Evolutionary conservation across 2,888 invertebrate genomes (phyloP).

Genomic region (Lamellibrachia satsuma): DNA sequence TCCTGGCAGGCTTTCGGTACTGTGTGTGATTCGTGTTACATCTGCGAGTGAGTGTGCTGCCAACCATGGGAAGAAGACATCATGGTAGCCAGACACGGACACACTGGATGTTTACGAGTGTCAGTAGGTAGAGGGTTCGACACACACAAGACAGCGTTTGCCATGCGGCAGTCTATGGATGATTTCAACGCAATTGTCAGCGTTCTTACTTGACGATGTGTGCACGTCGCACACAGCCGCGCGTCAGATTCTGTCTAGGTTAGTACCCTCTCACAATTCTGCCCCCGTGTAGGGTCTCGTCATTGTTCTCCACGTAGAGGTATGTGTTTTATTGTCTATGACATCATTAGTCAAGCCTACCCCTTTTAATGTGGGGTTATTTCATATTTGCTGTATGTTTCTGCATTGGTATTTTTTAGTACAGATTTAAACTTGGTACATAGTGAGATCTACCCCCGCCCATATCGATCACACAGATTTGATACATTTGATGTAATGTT

Average conservation of each 20-base stretch:
- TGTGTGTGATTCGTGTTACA: background rate
- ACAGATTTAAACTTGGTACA: too few species aligned
- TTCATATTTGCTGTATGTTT: too few species aligned
- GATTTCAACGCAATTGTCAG: background rate
- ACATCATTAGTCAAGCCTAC: too few species aligned
- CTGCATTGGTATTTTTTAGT: too few species aligned
- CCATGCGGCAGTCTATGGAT: background rate
- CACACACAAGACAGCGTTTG: background rate
- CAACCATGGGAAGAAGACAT: background rate
- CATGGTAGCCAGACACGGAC: background rate
- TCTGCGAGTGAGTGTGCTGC: background rate
- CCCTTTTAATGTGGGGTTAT: too few species aligned
- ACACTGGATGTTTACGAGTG: background rate
- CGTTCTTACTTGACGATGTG: background rate
- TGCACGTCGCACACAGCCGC: background rate
- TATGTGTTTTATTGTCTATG: too few species aligned
- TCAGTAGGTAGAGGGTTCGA: background rate
- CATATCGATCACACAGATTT: background rate
- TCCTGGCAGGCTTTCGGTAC: background rate
- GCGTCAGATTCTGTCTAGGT: conserved; percentile 17
- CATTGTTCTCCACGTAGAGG: too few species aligned
- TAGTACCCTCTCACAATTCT: background rate
- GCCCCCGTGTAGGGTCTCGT: background rate
- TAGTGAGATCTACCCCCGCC: background rate
- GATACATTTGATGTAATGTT: too few species aligned